Evolutionary conservation across 2,113 vertebrate species (phyloP), one percentile per base, ranked within the genome.

Genomic region (Cyphomyrus discorhynchus): DNA sequence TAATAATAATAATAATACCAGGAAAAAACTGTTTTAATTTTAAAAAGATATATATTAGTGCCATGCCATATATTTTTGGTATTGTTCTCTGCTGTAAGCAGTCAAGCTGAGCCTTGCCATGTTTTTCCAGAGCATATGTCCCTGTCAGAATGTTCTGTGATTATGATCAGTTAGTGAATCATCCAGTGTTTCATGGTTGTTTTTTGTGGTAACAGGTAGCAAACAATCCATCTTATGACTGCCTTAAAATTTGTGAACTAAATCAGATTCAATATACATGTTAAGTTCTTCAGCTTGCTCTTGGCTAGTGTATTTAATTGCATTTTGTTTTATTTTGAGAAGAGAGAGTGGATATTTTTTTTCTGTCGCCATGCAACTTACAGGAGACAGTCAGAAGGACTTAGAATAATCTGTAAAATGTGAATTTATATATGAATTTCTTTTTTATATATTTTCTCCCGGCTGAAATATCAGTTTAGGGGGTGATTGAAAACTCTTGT

Each of bases 261-360:
- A 95, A 94, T 92, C 94, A 92, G 46, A 91, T 92, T 92, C 89
- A 92, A 86, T 86, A 53, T 92, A 80, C 91, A 91, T 50, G 88
- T 93, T 93, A 95, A 93, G 92, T 94, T 94, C 92, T 92, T 91
- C 88, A 89, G 56, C 47, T 89, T 42, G 66, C 49, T 88, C 90
- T 94, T 94, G 92, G 90, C 94, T 95, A 94, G 3, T 93, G 70
- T 92, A 92, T 93, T 94, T 92, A 87, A 92, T 94, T 93, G 92
- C 93, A 88, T 91, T 92, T 91, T 91, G 91, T 93, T 92, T 93
- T 92, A 90, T 91, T 91, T 82, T 46, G 46, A 17, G 46, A 82
- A 49, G 92, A 89, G 90, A 52, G 27, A 42, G 15, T 50, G 50
- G 46, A 92, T 92, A 92, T 90, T 89, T 83, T 92, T 88, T 89